Evolutionary conservation across 2,113 vertebrate species (phyloP).

Genomic region (Platysteira castanea): DNA sequence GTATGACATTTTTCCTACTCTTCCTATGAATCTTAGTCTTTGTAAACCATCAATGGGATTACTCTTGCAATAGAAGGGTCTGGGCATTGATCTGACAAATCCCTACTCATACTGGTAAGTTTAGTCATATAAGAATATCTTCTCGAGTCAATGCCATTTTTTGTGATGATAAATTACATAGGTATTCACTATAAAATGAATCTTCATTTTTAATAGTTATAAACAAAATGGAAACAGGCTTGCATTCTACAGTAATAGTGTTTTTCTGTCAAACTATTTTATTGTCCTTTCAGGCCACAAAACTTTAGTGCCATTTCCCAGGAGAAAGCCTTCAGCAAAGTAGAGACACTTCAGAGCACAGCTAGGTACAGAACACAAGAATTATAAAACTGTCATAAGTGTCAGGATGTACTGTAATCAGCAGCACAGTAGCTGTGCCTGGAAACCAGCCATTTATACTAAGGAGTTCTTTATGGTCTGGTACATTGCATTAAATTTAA

Average conservation of each 20-base stretch:
- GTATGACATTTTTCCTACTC: not conserved
- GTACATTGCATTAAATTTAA: conserved; percentile 75
- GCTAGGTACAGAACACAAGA: conserved; percentile 62
- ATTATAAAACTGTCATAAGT: conserved; percentile 78
- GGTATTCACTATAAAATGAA: not conserved
- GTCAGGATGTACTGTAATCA: conserved; percentile 77
- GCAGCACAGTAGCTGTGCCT: conserved; percentile 59
- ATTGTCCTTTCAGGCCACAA: conserved; percentile 63
- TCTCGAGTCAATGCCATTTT: accelerated
- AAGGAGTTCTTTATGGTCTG: conserved; percentile 70
- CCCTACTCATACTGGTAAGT: not conserved
- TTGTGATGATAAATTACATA: not conserved
- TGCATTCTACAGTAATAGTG: not conserved
- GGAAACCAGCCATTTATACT: conserved; percentile 75
- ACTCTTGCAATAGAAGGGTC: not conserved
- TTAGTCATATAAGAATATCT: not conserved
- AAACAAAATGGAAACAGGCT: not conserved
- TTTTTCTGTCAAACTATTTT: conserved; percentile 54
- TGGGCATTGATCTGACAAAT: not conserved
- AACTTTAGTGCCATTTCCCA: conserved; percentile 63
- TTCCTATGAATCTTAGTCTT: not conserved
- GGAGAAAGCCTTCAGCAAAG: conserved; percentile 67
- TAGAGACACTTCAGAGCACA: conserved; percentile 67
- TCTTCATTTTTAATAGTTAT: not conserved
- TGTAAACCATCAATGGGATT: not conserved